A percentile compares a stretch with the other conserved stretches of the same genome.
These are phyloP conservation scores for Teinopalpus imperialis DNA, from an alignment of 2,888 invertebrate species.

Conservation along the genomic window DNA sequence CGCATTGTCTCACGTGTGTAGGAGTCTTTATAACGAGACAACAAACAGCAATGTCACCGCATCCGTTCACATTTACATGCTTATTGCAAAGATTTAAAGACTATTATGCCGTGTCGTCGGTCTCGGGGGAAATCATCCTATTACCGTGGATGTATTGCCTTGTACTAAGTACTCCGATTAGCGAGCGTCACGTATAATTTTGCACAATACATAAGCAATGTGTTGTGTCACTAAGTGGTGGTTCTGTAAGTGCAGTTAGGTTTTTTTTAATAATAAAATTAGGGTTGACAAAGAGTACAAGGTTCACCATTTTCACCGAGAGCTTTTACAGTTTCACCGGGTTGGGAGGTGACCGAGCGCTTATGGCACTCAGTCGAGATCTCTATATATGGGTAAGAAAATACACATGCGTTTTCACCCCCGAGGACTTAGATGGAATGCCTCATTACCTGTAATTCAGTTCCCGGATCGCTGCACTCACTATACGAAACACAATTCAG, in stretches of 20 bases:
- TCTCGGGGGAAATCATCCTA: constrained; percentile 47
- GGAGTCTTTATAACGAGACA: constrained; percentile 43
- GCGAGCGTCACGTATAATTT: constrained; percentile 3
- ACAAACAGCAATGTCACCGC: constrained; percentile 28
- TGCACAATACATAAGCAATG: neutral
- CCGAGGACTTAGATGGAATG: too few species aligned
- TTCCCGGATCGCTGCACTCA: too few species aligned
- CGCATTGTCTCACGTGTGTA: constrained; percentile 60
- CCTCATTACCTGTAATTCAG: too few species aligned
- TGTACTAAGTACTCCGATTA: constrained; percentile 1
- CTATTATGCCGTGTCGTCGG: constrained; percentile 29
- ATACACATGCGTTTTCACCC: too few species aligned
- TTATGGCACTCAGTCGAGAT: too few species aligned
- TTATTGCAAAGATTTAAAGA: constrained; percentile 31
- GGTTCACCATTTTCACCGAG: too few species aligned
- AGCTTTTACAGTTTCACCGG: too few species aligned
- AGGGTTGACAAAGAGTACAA: too few species aligned
- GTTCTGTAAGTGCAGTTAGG: neutral
- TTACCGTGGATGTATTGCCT: constrained; percentile 28
- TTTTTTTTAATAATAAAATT: too few species aligned
- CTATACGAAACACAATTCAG: too few species aligned
- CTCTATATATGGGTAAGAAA: too few species aligned
- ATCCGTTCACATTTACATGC: constrained; percentile 28
- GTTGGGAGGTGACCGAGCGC: too few species aligned
- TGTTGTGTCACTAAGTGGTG: constrained; percentile 5